Conservation (phyloP, 2,888 invertebrate genomes). For the Coenonympha glycerion region DNA sequence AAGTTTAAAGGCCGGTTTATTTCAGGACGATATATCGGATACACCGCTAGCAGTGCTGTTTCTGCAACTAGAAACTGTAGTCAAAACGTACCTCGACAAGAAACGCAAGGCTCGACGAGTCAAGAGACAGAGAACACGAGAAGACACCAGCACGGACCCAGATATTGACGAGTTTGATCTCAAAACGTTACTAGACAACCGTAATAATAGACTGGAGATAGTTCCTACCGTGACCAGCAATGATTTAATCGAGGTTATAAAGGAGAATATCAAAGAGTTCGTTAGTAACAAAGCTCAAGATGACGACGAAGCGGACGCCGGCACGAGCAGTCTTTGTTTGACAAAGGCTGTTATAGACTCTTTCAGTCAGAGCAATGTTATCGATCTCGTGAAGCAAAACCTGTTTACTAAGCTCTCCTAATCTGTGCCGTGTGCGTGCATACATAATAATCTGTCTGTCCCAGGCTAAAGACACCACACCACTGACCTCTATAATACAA, state of each 20-base stretch:
- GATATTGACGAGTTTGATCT: slow-evolving; percentile 44
- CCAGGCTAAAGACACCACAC: too few relatives aligned
- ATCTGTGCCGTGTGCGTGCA: neutral
- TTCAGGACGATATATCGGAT: slow-evolving; percentile 64
- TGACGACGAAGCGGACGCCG: slow-evolving; percentile 55
- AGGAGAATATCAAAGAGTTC: slow-evolving; percentile 49
- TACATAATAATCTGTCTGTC: too few relatives aligned
- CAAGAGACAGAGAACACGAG: slow-evolving; percentile 58
- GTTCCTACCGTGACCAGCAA: slow-evolving; percentile 40
- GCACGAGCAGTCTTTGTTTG: slow-evolving; percentile 48
- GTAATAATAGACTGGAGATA: slow-evolving; percentile 47
- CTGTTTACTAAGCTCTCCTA: slow-evolving; percentile 51
- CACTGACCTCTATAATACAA: too few relatives aligned
- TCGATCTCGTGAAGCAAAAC: slow-evolving; percentile 73
- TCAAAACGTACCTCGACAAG: slow-evolving; percentile 52
- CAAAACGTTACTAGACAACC: slow-evolving; percentile 44
- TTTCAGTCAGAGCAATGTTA: slow-evolving; percentile 78
- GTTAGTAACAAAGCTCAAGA: slow-evolving; percentile 39
- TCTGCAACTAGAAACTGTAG: slow-evolving; percentile 62
- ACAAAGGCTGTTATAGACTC: slow-evolving; percentile 78
- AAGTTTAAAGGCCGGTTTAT: too few relatives aligned
- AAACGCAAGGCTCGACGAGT: slow-evolving; percentile 53
- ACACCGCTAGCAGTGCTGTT: slow-evolving; percentile 65
- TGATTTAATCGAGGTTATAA: slow-evolving; percentile 51
- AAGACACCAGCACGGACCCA: slow-evolving; percentile 36